phyloP scores from a whole-genome alignment of 2,797 vertebrate species.

The Eptatretus atami region DNA sequence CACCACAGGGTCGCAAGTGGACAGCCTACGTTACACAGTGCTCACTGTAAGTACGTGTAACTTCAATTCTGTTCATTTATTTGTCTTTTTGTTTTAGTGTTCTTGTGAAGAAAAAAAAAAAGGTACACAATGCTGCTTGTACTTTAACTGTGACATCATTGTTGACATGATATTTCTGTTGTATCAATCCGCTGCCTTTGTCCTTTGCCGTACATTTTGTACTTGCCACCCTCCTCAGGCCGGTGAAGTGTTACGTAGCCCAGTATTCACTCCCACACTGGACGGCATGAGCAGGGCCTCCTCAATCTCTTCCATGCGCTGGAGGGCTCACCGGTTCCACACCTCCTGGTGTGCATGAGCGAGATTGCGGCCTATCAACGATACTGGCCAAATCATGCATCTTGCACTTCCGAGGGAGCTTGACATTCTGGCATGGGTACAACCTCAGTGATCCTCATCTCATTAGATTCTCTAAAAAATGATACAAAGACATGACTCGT shows the following conservation, averaged over 20 bases:
- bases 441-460: background rate
- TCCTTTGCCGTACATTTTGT: too few species aligned
- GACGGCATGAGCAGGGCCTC: slow-evolving; percentile 72
- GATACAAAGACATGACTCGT: too few species aligned
- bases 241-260: slow-evolving; percentile 33
- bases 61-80: too few species aligned
- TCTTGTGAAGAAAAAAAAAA: too few species aligned
- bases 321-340: slow-evolving; percentile 54
- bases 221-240: background rate
- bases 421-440: slow-evolving; percentile 63
- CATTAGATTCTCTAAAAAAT: too few species aligned
- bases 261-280: slow-evolving; percentile 79
- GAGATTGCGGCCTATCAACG: slow-evolving; percentile 79
- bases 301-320: slow-evolving; percentile 87
- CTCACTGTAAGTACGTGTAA: slow-evolving; percentile 33
- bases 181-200: too few species aligned
- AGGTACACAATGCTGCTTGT: too few species aligned
- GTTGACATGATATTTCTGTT: too few species aligned
- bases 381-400: slow-evolving; percentile 96
- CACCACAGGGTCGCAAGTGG: slow-evolving; percentile 67
- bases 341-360: slow-evolving; percentile 87
- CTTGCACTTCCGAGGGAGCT: slow-evolving; percentile 76
- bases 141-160: too few species aligned
- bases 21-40: slow-evolving; percentile 77
- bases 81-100: too few species aligned